These are phyloP conservation scores for Chaetophractus vellerosus DNA, from an alignment of 2,797 vertebrate species.

Conservation along the genomic window DNA sequence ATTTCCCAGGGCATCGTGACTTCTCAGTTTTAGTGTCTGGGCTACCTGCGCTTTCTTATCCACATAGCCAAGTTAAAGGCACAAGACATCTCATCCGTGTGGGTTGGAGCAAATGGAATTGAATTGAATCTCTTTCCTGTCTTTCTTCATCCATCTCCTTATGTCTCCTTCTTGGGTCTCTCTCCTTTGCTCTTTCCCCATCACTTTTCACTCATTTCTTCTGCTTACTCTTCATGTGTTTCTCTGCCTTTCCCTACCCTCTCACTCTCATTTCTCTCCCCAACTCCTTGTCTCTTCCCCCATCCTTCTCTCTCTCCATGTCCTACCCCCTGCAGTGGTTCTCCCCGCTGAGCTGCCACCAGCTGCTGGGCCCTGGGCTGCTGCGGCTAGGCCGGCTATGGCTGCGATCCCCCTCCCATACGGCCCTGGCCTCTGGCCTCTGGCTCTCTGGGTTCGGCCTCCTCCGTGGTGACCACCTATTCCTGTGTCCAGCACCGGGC, in stretches of 20 bases:
- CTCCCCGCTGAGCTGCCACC: slow-evolving; percentile 96
- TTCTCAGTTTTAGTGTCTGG: neutral
- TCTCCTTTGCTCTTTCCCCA: neutral
- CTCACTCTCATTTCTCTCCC: neutral
- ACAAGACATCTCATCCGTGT: neutral
- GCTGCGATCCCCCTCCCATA: slow-evolving; percentile 92
- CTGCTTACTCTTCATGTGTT: neutral
- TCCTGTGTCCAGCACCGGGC: slow-evolving; percentile 93
- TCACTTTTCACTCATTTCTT: neutral
- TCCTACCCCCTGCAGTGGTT: slow-evolving; percentile 88
- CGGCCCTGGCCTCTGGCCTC: slow-evolving; percentile 94
- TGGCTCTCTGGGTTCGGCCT: slow-evolving; percentile 97
- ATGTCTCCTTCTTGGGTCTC: neutral
- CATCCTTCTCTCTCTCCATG: neutral
- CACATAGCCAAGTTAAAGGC: neutral
- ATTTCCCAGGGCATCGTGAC: neutral
- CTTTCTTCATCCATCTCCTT: neutral
- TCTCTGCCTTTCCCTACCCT: neutral
- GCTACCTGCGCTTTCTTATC: neutral
- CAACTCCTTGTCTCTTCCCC: neutral
- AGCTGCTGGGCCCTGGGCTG: slow-evolving; percentile 95
- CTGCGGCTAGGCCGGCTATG: slow-evolving; percentile 94
- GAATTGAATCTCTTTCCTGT: slow-evolving; percentile 37
- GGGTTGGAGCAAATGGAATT: neutral
- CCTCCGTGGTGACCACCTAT: slow-evolving; percentile 97